These are phyloP conservation scores for Melipona quadrifasciata DNA, from an alignment of 1,140 invertebrate genomes.

Conservation along the genomic window DNA sequence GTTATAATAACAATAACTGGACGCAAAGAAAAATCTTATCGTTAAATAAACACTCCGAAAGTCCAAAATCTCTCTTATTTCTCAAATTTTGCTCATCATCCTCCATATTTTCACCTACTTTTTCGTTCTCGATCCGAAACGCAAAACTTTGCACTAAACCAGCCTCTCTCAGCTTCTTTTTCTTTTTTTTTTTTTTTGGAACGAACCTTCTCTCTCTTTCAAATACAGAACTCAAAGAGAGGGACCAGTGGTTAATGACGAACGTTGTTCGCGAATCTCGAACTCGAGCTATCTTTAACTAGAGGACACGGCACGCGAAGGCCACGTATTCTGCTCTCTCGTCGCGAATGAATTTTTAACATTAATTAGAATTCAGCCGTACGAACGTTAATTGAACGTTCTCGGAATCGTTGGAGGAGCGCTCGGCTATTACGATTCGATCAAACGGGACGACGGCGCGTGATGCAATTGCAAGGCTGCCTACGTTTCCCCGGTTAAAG, in stretches of 20 bases:
- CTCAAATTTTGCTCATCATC: no score
- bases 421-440: constrained; percentile 29
- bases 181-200: no score
- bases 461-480: constrained; percentile 16
- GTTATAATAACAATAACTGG: no score
- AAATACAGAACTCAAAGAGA: background rate
- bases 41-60: no score
- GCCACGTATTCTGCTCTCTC: constrained; percentile 6
- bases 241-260: background rate
- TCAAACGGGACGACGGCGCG: constrained; percentile 32
- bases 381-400: constrained; percentile 43
- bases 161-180: no score
- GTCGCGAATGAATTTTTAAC: constrained; percentile 61
- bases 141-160: no score
- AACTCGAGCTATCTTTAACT: constrained; percentile 7
- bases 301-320: constrained; percentile 20
- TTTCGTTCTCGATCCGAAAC: no score
- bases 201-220: no score
- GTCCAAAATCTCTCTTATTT: no score
- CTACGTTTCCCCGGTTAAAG: background rate
- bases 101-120: no score
- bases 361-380: constrained; percentile 58
- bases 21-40: no score
- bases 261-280: background rate
- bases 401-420: constrained; percentile 24